Evolutionary conservation across 2,888 invertebrate species (phyloP).

Genomic region (Pollenia labialis): DNA sequence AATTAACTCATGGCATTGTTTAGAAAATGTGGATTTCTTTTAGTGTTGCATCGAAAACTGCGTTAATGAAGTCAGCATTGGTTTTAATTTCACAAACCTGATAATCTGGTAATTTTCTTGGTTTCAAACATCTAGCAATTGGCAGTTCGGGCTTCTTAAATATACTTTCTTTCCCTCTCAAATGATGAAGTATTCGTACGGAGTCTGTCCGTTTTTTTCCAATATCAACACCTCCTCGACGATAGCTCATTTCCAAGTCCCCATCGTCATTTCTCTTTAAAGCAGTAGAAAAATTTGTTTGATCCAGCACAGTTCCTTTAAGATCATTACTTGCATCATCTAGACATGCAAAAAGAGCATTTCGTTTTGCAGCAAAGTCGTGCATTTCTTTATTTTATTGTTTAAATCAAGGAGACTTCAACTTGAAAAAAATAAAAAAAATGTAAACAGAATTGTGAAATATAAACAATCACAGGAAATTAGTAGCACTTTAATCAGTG

Average conservation of each 20-base stretch:
- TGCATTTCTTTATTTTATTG: conserved; percentile 78
- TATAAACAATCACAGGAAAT: not conserved
- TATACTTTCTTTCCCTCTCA: conserved; percentile 88
- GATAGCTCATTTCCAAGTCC: conserved; percentile 77
- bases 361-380: conserved; percentile 87
- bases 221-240: conserved; percentile 66
- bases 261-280: conserved; percentile 81
- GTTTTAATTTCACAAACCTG: conserved; percentile 77
- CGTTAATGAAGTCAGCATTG: too few relatives aligned
- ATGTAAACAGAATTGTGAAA: conserved; percentile 8
- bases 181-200: conserved; percentile 76
- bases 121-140: conserved; percentile 86
- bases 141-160: conserved; percentile 90
- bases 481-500: not conserved
- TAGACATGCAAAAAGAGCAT: conserved; percentile 88
- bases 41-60: too few relatives aligned
- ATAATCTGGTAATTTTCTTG: conserved; percentile 84
- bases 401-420: not conserved
- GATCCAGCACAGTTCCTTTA: conserved; percentile 84
- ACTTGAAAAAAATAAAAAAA: conserved; percentile 3
- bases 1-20: too few relatives aligned
- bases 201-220: conserved; percentile 68
- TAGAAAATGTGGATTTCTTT: too few relatives aligned
- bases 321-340: conserved; percentile 87
- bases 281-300: conserved; percentile 81